Conservation (phyloP, 1,140 invertebrate species). For the Drosophila willistoni region DNA sequence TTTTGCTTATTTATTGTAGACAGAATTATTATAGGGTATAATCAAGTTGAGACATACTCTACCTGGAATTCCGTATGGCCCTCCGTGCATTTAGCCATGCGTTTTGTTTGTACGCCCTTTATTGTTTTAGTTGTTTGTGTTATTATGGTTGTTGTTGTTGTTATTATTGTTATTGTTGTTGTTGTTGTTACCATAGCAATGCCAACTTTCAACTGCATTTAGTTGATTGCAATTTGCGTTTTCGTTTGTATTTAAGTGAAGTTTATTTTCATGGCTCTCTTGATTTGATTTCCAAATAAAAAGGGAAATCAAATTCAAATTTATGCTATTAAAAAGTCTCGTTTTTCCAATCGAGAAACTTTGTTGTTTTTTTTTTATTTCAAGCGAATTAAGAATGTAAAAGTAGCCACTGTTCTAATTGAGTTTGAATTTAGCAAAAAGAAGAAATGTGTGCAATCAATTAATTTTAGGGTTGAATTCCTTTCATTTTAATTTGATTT, state of each 20-base stretch:
- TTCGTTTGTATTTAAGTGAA: conserved; percentile 36
- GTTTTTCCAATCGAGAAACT: too few relatives aligned
- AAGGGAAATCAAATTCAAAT: neutral
- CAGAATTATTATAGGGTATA: too few relatives aligned
- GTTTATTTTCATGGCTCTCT: conserved; percentile 33
- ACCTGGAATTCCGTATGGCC: too few relatives aligned
- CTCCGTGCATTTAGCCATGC: conserved; percentile 61
- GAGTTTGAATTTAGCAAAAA: neutral
- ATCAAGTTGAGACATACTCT: too few relatives aligned
- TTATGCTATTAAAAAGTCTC: conserved; percentile 2
- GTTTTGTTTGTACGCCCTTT: conserved; percentile 75
- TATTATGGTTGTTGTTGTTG: conserved; percentile 16
- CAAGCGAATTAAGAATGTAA: too few relatives aligned
- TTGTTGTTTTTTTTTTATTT: neutral
- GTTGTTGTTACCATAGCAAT: conserved; percentile 66
- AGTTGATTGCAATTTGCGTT: conserved; percentile 48
- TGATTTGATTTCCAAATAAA: conserved; percentile 33
- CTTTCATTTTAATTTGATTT: conserved; percentile 34
- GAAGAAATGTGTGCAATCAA: neutral
- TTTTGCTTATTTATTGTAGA: too few relatives aligned
- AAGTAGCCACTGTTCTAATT: neutral
- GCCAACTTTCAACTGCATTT: conserved; percentile 56
- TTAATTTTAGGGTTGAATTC: conserved; percentile 3
- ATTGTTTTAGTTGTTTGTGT: conserved; percentile 39
- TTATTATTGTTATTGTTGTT: conserved; percentile 40